phyloP scores from a whole-genome alignment of 1,140 invertebrate genomes.

The Drosophila chauvacae region DNA sequence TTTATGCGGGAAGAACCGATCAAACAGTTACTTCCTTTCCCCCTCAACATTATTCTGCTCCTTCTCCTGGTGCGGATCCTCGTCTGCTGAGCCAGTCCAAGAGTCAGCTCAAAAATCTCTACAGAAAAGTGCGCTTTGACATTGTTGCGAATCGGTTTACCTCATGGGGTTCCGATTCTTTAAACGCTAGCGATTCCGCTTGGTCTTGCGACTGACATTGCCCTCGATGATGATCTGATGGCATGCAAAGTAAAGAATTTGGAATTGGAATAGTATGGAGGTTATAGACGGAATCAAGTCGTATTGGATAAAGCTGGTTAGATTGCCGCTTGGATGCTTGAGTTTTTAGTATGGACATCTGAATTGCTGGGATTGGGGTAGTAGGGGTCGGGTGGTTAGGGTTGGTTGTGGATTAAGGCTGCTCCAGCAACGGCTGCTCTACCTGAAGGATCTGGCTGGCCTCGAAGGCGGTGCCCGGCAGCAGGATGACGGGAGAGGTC shows the following conservation, averaged over 20 bases:
- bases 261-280: slow-evolving; percentile 23
- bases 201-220: slow-evolving; percentile 84
- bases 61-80: slow-evolving; percentile 9
- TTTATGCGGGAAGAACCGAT: slow-evolving; percentile 26
- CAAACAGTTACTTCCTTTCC: slow-evolving; percentile 5
- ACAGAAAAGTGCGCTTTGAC: slow-evolving; percentile 41
- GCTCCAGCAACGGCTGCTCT: slow-evolving; percentile 8
- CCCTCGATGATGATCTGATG: slow-evolving; percentile 83
- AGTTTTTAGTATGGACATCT: slow-evolving; percentile 41
- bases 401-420: slow-evolving; percentile 18
- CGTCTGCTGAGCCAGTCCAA: background rate
- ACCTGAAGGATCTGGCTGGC: slow-evolving; percentile 84
- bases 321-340: background rate
- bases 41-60: slow-evolving; percentile 8
- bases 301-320: background rate
- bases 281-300: background rate
- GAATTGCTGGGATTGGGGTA: slow-evolving; percentile 46
- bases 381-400: slow-evolving; percentile 33
- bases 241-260: slow-evolving; percentile 33
- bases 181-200: slow-evolving; percentile 84
- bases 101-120: slow-evolving; percentile 13
- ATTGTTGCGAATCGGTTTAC: slow-evolving; percentile 80
- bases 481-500: slow-evolving; percentile 91
- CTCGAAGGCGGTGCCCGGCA: slow-evolving; percentile 89
- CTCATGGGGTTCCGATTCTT: slow-evolving; percentile 83